A percentile compares a stretch with the other conserved stretches of the same genome.
phyloP scores from a whole-genome alignment of 2,797 vertebrate genomes.

The Spinus olivaceus region DNA sequence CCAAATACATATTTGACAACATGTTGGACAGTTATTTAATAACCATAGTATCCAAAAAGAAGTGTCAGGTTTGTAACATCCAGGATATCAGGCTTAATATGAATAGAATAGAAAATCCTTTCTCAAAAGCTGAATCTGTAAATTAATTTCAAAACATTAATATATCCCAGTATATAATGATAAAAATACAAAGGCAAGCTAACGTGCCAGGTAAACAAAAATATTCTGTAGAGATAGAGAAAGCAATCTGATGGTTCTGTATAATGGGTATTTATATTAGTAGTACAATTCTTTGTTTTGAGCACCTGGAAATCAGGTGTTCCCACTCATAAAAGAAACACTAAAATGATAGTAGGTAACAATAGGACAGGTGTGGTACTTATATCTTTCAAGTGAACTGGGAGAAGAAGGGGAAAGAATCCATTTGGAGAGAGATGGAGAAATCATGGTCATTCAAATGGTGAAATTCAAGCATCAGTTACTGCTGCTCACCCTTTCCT shows the following conservation, averaged over 20 bases:
- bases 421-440: neutral
- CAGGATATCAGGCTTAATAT: neutral
- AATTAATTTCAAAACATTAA: neutral
- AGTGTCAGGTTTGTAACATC: neutral
- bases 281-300: neutral
- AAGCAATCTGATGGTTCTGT: neutral
- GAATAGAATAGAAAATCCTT: neutral
- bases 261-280: neutral
- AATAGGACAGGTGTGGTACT: neutral
- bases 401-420: neutral
- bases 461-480: neutral
- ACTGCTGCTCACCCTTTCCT: neutral
- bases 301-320: neutral
- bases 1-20: neutral
- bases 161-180: neutral
- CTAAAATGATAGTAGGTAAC: neutral
- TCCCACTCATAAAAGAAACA: neutral
- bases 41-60: neutral
- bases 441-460: neutral
- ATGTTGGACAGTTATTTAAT: neutral
- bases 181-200: neutral
- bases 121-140: neutral
- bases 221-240: neutral
- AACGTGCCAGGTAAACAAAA: neutral
- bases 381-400: neutral